Base-by-base conservation (phyloP, 2,888 invertebrate species). In the Drosophila lacicola region DNA sequence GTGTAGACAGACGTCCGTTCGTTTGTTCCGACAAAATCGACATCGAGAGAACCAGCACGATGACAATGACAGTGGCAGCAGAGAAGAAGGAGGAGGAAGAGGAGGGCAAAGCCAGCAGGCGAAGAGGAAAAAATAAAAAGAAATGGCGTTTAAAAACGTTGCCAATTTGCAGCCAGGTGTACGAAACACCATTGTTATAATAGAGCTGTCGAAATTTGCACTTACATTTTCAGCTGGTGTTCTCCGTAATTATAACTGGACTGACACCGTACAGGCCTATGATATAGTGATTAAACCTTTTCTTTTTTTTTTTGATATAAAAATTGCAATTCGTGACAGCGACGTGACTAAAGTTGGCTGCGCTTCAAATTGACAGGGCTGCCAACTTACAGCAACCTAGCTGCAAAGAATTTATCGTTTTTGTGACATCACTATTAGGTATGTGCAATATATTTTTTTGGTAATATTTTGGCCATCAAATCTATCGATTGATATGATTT, bases 271-370 rank as follows among this genome's bases (percentile, higher is more conserved):
- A 51, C 45, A 71, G 61, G 67, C 50, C 57, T 73, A 54, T 44
- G 46, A 72, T 54, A 74, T 62, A 64, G 51, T 55, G 78, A 65
- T 68, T 64, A 55, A 66, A 71, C 57, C 55, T 85, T 81, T 60
- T 77, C 55, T 85, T 81, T 60, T 77, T 81, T 60, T 77, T 70
- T 63, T 65, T 75, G 54, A 64, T 86, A 80, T 70, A 78, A 82
- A 89, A 89, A 89, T 85, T 82, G 72, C 79, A 87, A 75, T 88
- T 87, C 76, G 82, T 82, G 82, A 87, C 80, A 82, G 81, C 83
- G 82, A 89, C 81, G 73, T 62, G 64, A 70, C 53, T 84, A 69
- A 89, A 88, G 86, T 87, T 89, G 85, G 89, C 78, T 88, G 82
- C 79, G 88, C 61, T 80, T 79, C 6, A 6, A n/a, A 46, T 42